phyloP scores from a whole-genome alignment of 2,888 invertebrate genomes.

The Drosophila nigricruria region DNA sequence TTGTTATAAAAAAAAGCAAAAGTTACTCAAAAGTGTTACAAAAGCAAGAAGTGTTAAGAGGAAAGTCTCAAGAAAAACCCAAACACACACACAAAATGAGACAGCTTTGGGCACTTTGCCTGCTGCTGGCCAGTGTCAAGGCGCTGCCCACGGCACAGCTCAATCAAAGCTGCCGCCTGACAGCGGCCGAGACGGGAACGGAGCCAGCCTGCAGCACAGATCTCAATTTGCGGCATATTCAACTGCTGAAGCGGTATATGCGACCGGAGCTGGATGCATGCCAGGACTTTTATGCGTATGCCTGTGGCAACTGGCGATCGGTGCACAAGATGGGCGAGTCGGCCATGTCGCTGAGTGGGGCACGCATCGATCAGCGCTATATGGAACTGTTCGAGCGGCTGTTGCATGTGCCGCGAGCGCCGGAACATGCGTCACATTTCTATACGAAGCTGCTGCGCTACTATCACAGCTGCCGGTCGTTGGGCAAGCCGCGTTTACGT shows the following conservation, averaged over 20 bases:
- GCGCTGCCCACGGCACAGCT: constrained; percentile 49
- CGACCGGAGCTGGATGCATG: constrained; percentile 66
- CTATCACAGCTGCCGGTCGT: constrained; percentile 58
- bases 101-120: constrained; percentile 46
- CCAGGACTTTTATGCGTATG: constrained; percentile 72
- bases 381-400: constrained; percentile 59
- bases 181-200: neutral
- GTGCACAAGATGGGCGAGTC: constrained; percentile 49
- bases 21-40: neutral
- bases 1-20: neutral
- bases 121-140: constrained; percentile 40
- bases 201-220: constrained; percentile 51
- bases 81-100: constrained; percentile 13
- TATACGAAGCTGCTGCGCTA: constrained; percentile 67
- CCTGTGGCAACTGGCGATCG: constrained; percentile 75
- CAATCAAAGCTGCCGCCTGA: constrained; percentile 64
- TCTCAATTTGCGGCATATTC: constrained; percentile 66
- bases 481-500: constrained; percentile 35
- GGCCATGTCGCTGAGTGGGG: constrained; percentile 68
- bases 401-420: constrained; percentile 7
- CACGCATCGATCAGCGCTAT: constrained; percentile 62
- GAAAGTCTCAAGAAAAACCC: neutral
- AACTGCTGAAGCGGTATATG: constrained; percentile 62
- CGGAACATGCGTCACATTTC: constrained; percentile 49
- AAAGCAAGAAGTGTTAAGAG: neutral